Conservation (phyloP, 2,113 vertebrate species). For the Clupea harengus region DNA sequence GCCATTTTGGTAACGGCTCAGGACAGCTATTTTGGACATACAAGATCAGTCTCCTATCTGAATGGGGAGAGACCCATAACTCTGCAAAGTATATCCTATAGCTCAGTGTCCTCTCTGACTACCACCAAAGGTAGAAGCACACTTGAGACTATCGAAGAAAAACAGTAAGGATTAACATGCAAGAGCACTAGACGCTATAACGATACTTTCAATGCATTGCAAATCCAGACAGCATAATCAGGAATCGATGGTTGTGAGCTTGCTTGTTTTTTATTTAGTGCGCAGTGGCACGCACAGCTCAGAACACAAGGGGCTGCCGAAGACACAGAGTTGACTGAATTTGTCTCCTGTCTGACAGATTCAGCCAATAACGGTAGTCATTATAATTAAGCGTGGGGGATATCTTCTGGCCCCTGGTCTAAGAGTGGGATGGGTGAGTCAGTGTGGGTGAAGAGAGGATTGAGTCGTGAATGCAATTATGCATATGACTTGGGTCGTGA, state of each 20-base stretch:
- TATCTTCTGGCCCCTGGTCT: background rate
- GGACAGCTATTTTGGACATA: no score
- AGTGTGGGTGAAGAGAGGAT: background rate
- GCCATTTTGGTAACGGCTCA: no score
- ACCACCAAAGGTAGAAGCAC: background rate
- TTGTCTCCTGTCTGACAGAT: background rate
- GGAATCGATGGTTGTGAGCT: slow-evolving; percentile 18
- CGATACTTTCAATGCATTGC: background rate
- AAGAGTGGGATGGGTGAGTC: background rate
- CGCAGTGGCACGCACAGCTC: background rate
- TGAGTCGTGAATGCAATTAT: background rate
- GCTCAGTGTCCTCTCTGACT: no score
- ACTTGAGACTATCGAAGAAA: background rate
- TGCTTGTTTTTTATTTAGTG: background rate
- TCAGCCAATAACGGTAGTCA: background rate
- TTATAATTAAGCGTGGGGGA: background rate
- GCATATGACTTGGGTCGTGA: background rate
- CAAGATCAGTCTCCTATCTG: no score
- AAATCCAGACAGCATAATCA: slow-evolving; percentile 23
- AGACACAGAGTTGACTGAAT: background rate
- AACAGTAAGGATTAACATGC: background rate
- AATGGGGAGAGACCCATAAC: no score
- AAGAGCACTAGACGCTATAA: background rate
- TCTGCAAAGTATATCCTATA: no score
- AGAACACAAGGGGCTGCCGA: background rate